Evolutionary conservation across 2,888 invertebrate species (phyloP), one percentile per base, ranked within the genome.

Genomic region (Ganaspis brasiliensis): DNA sequence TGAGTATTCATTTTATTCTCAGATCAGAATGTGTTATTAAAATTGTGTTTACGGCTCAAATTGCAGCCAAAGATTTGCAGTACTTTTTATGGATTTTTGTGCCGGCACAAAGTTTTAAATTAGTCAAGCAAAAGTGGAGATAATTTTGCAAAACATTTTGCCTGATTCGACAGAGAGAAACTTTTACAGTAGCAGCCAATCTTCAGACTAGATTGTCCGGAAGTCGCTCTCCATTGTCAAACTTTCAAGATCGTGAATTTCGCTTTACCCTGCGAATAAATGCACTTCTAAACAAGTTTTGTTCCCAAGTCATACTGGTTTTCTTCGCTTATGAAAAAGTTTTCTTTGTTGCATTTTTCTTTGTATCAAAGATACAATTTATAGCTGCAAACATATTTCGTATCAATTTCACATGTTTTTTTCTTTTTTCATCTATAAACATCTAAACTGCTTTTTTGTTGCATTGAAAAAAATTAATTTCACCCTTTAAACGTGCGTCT

Each of bases 181-280:
- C 21, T 67, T 67, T n/a, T 45, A 67, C 21, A 67, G 26, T 67
- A 40, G 67, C 26, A 67, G 67, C 67, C 67, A 67, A 67, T 67
- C 16, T 67, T 67, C 40, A 24, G 45, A 40, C n/a, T 45, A 67
- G 67, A 67, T 67, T 67, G 67, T 45, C 67, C 67, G 67, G 45
- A 67, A 67, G 67, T 67, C 67, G 40, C 24, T 67, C 67, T n/a
- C 45, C 24, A 45, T 67, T 67, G 67, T 67, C 67, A 67, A 67
- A 67, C 67, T 67, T 67, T 45, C 67, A 67, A 45, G 67, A 67
- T 45, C 45, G 45, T 67, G 45, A 67, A 45, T 67, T 67, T 67
- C 45, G 16, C 45, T n/a, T 26, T 49, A 67, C 40, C 9, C 40
- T 49, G 45, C 45, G 45, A 67, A 67, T 67, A 45, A 67, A 49